Conservation (phyloP, 2,113 vertebrate species). For the Archilochus colubris region DNA sequence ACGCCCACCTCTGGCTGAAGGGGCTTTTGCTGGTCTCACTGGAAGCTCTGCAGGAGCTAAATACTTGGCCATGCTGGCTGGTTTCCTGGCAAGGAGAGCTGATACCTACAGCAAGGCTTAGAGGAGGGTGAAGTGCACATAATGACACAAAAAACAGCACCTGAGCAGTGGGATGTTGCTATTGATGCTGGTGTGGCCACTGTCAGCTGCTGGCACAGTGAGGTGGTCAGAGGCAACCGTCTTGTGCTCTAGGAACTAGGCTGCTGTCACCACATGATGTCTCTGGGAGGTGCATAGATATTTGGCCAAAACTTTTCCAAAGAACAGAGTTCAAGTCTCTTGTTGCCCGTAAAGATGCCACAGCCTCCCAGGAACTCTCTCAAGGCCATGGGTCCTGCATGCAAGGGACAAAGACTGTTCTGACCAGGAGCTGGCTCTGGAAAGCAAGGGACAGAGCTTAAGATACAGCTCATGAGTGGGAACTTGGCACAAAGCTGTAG, state of each 20-base stretch:
- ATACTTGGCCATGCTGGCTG: not conserved
- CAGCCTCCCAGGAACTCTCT: not conserved
- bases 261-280: not conserved
- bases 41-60: not conserved
- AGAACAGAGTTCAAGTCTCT: not conserved
- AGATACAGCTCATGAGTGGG: not conserved
- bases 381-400: not conserved
- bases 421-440: not conserved
- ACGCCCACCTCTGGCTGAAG: not conserved
- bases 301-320: not conserved
- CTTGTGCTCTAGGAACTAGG: not conserved
- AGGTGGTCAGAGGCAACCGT: not conserved
- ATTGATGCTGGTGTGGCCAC: not conserved
- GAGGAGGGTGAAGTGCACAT: not conserved
- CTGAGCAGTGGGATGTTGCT: not conserved
- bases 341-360: not conserved
- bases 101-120: not conserved
- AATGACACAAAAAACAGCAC: not conserved
- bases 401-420: not conserved
- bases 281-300: not conserved
- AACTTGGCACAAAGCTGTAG: not conserved
- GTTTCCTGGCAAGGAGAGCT: not conserved
- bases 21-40: not conserved
- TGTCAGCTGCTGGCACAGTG: not conserved
- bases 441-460: not conserved